Percentiles rank a stretch among this genome's conserved stretches.
These are phyloP conservation scores for Aleiodes testaceus DNA, from an alignment of 2,888 invertebrate genomes.

Conservation along the genomic window DNA sequence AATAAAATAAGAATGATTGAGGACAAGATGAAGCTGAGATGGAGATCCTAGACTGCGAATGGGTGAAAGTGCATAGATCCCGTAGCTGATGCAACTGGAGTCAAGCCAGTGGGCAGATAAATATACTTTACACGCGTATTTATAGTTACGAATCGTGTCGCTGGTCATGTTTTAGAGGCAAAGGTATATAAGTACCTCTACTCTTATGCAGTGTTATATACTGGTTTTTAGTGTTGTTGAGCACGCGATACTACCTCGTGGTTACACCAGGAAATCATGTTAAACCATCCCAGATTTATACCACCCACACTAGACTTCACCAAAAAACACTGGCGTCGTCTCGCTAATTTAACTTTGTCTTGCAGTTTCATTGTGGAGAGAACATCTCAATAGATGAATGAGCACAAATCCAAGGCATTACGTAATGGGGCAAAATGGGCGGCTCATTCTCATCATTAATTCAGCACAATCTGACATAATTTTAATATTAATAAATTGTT, in stretches of 20 bases:
- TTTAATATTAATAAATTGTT: too few relatives aligned
- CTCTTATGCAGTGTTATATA: slow-evolving; percentile 21
- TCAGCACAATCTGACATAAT: too few relatives aligned
- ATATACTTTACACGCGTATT: slow-evolving; percentile 42
- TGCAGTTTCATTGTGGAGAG: too few relatives aligned
- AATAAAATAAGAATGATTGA: slow-evolving; percentile 1
- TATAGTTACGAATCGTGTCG: slow-evolving; percentile 44
- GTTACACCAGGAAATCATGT: slow-evolving; percentile 40
- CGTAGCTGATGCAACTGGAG: slow-evolving; percentile 40
- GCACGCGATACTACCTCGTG: slow-evolving; percentile 36
- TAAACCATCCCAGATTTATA: slow-evolving; percentile 40
- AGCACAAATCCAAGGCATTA: too few relatives aligned
- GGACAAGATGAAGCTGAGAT: slow-evolving; percentile 14
- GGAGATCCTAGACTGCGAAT: slow-evolving; percentile 9
- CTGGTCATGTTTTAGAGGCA: slow-evolving; percentile 41
- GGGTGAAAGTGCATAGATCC: slow-evolving; percentile 32
- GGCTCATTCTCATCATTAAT: too few relatives aligned
- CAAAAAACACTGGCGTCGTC: slow-evolving; percentile 22
- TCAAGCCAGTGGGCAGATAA: slow-evolving; percentile 36
- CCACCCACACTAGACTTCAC: slow-evolving; percentile 33
- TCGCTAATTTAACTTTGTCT: slow-evolving; percentile 32
- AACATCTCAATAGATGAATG: too few relatives aligned
- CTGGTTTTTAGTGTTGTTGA: slow-evolving; percentile 26
- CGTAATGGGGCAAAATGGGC: too few relatives aligned
- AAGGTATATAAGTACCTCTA: slow-evolving; percentile 14